Conservation (phyloP, 2,113 vertebrate genomes). For the Ailuropoda melanoleuca region DNA sequence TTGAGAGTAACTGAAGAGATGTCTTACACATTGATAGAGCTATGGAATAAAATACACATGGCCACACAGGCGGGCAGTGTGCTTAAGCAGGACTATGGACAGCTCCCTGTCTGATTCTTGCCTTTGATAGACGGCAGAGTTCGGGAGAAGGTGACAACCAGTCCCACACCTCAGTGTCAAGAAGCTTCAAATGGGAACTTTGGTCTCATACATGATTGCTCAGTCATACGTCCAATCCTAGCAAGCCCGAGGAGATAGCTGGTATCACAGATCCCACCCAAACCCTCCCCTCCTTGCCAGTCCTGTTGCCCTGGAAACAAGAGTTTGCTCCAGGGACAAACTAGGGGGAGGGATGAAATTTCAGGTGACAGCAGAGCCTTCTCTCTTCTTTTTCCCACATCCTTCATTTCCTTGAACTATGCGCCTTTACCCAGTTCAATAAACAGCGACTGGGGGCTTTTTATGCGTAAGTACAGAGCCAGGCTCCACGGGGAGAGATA, state of each 20-base stretch:
- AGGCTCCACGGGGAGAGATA: neutral
- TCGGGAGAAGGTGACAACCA: neutral
- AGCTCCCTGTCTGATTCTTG: neutral
- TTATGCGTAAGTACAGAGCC: neutral
- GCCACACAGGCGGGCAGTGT: fast-evolving
- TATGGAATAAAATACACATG: neutral
- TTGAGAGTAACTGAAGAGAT: neutral
- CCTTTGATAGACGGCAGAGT: fast-evolving
- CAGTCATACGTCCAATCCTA: neutral
- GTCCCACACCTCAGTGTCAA: neutral
- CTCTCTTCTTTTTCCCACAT: neutral
- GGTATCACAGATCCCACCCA: neutral
- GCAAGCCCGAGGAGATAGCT: neutral
- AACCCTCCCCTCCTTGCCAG: neutral
- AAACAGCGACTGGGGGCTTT: neutral
- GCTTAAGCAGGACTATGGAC: neutral
- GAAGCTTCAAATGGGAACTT: neutral
- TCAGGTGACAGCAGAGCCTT: constrained; percentile 31
- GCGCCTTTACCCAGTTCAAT: neutral
- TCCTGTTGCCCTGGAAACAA: constrained; percentile 56
- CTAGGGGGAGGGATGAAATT: neutral
- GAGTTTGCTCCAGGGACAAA: constrained; percentile 2
- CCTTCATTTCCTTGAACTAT: neutral
- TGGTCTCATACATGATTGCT: neutral
- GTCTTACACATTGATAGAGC: neutral